Percentiles rank a stretch among this genome's conserved stretches.
phyloP scores from a whole-genome alignment of 2,113 vertebrate species.

The Cephalophus harveyi region DNA sequence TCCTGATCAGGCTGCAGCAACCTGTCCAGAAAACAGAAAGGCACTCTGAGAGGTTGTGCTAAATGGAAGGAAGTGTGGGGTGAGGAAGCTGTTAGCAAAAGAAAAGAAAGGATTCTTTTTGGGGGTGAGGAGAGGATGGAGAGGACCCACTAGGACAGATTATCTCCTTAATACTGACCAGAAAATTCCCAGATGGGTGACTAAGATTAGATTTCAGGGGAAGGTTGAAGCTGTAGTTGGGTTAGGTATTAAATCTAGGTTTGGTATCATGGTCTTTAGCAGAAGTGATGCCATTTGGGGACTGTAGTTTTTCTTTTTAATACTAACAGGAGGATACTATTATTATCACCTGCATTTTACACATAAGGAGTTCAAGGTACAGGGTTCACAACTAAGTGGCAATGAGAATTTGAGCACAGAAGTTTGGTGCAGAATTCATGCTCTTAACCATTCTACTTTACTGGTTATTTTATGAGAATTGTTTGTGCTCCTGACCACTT shows the following conservation, averaged over 20 bases:
- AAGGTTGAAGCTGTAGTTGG: neutral
- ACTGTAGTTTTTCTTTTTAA: neutral
- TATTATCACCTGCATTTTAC: neutral
- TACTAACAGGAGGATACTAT: neutral
- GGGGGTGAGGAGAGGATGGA: neutral
- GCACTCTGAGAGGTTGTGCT: neutral
- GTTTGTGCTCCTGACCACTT: neutral
- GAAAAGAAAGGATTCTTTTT: neutral
- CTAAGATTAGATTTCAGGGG: neutral
- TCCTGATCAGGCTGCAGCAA: neutral
- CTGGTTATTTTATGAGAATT: neutral
- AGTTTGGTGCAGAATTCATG: neutral
- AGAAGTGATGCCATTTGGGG: neutral
- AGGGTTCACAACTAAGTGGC: neutral
- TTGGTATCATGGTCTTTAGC: neutral
- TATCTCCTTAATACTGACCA: neutral
- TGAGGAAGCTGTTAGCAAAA: neutral
- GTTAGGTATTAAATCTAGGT: neutral
- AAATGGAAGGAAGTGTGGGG: neutral
- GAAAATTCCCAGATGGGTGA: neutral
- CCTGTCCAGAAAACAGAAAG: neutral
- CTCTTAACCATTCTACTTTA: neutral
- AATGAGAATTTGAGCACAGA: neutral
- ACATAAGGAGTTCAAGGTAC: neutral
- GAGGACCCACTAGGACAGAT: neutral